These are phyloP conservation scores for Bellardia bayeri DNA, from an alignment of 2,888 invertebrate genomes.

Conservation along the genomic window DNA sequence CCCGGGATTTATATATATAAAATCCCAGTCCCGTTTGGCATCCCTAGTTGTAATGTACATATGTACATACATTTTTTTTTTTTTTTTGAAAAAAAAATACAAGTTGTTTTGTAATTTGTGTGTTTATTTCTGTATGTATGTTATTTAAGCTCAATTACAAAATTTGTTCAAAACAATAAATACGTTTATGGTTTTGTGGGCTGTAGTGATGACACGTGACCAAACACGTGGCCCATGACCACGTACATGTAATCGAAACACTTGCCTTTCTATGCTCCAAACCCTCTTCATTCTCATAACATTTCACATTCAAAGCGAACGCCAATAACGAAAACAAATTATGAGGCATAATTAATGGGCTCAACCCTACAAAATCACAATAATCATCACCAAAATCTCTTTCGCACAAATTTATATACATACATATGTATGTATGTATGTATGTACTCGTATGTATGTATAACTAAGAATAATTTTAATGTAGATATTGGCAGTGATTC, in stretches of 20 bases:
- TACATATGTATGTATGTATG: no score
- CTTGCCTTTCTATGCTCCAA: constrained; percentile 54
- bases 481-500: constrained; percentile 35
- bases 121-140: constrained; percentile 78
- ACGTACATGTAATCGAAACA: constrained; percentile 67
- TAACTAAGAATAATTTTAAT: not conserved
- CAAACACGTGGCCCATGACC: constrained; percentile 78
- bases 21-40: no score
- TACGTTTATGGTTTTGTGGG: constrained; percentile 75
- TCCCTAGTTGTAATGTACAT: no score
- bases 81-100: not conserved
- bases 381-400: constrained; percentile 53
- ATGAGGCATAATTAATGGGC: constrained; percentile 58
- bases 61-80: not conserved
- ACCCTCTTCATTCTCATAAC: not conserved
- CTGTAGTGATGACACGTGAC: constrained; percentile 79
- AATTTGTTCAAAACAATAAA: constrained; percentile 73
- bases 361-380: constrained; percentile 56
- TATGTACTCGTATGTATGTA: no score
- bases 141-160: constrained; percentile 76
- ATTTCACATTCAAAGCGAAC: not conserved
- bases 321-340: constrained; percentile 35
- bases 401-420: constrained; percentile 42
- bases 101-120: constrained; percentile 52
- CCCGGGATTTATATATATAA: no score